Evolutionary conservation across 2,797 vertebrate species (phyloP).

Genomic region (Gallinago solitaria): DNA sequence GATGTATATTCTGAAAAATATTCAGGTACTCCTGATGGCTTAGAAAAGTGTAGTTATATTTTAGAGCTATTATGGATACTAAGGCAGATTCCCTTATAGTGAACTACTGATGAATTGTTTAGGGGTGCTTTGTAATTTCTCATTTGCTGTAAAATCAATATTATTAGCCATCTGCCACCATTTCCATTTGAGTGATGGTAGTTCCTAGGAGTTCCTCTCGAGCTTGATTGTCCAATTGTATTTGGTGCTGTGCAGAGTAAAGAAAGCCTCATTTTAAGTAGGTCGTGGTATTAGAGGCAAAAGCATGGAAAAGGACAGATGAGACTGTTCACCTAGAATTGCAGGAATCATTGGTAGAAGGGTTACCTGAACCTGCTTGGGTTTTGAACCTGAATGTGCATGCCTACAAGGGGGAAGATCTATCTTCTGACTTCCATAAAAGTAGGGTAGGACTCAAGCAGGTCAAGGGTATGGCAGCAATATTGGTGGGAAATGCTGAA

Average conservation of each 20-base stretch:
- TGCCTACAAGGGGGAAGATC: not conserved
- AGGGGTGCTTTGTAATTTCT: not conserved
- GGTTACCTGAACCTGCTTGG: not conserved
- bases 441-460: accelerated
- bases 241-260: not conserved
- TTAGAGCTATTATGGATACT: not conserved
- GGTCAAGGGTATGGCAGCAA: not conserved
- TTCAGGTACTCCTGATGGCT: not conserved
- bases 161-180: not conserved
- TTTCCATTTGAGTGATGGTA: not conserved
- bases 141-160: not conserved
- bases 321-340: not conserved
- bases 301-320: not conserved
- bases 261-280: not conserved
- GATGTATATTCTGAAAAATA: not conserved
- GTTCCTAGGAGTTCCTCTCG: not conserved
- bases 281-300: not conserved
- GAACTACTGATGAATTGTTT: not conserved
- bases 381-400: accelerated
- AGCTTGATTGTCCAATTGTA: not conserved
- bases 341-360: accelerated
- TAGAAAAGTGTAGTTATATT: not conserved
- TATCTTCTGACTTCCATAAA: not conserved
- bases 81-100: not conserved
- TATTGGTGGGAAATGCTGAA: not conserved